Percentiles rank a stretch among this genome's conserved stretches.
These are phyloP conservation scores for Drosophila ohnishii DNA, from an alignment of 1,140 invertebrate species.

Conservation along the genomic window DNA sequence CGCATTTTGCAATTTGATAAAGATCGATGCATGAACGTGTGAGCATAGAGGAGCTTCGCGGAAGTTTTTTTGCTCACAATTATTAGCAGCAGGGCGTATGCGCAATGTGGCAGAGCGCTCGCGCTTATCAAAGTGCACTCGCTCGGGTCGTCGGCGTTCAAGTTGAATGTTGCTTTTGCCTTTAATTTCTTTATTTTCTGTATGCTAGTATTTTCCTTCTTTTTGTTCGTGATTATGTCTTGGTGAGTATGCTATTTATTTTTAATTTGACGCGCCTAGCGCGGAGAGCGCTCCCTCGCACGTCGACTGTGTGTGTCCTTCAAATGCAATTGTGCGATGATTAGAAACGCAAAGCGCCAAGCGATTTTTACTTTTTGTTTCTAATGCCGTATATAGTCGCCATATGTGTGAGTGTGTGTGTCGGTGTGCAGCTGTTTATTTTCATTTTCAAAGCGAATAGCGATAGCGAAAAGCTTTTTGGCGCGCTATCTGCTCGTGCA, in stretches of 20 bases:
- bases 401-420: slow-evolving; percentile 13
- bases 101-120: slow-evolving; percentile 64
- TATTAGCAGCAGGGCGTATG: slow-evolving; percentile 59
- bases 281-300: not conserved
- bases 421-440: slow-evolving; percentile 71
- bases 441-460: slow-evolving; percentile 73
- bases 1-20: slow-evolving; percentile 77
- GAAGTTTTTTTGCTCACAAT: slow-evolving; percentile 51
- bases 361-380: slow-evolving; percentile 79
- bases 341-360: slow-evolving; percentile 70
- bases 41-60: slow-evolving; percentile 50
- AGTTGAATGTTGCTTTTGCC: slow-evolving; percentile 66
- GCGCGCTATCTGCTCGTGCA: slow-evolving; percentile 54
- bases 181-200: slow-evolving; percentile 16
- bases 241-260: slow-evolving; percentile 59
- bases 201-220: slow-evolving; percentile 4
- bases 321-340: slow-evolving; percentile 82
- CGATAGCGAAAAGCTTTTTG: slow-evolving; percentile 74
- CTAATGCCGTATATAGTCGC: slow-evolving; percentile 35
- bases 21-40: slow-evolving; percentile 60
- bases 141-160: slow-evolving; percentile 70
- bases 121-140: slow-evolving; percentile 66
- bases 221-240: slow-evolving; percentile 30
- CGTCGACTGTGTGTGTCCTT: slow-evolving; percentile 69
- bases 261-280: slow-evolving; percentile 63